phyloP scores from a whole-genome alignment of 2,888 invertebrate species.

The Phyto melanocephala region DNA sequence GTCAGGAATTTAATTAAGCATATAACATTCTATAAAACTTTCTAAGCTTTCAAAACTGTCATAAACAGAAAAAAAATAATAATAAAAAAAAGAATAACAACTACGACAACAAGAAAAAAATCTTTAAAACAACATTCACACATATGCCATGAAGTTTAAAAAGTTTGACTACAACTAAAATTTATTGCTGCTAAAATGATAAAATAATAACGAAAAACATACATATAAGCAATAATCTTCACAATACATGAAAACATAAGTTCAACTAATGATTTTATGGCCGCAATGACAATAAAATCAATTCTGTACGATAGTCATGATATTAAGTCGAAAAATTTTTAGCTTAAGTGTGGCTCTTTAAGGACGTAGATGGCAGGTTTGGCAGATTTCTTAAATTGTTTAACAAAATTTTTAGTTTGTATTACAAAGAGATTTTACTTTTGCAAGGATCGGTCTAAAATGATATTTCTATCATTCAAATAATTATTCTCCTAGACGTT shows the following conservation, averaged over 20 bases:
- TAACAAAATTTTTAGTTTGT: no score
- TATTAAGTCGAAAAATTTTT: no score
- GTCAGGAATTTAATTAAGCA: slow-evolving; percentile 60
- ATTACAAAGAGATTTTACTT: no score
- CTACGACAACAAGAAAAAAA: background rate
- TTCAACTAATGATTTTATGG: background rate
- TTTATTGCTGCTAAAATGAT: slow-evolving; percentile 1
- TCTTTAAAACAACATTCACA: no score
- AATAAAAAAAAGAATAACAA: background rate
- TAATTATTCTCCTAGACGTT: no score
- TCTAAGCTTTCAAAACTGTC: slow-evolving; percentile 25
- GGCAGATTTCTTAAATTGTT: no score
- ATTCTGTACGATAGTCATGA: background rate
- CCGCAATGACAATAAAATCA: slow-evolving; percentile 27
- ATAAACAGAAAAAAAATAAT: slow-evolving; percentile 1
- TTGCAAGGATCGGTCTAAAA: no score
- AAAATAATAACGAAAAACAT: slow-evolving; percentile 34
- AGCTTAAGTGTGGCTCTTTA: no score
- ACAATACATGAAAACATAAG: background rate
- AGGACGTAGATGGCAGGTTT: no score
- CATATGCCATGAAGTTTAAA: background rate
- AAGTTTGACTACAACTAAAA: background rate
- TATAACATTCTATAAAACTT: slow-evolving; percentile 47
- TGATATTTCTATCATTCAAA: no score
- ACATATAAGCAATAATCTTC: slow-evolving; percentile 14